Evolutionary conservation across 2,113 vertebrate species (phyloP), one percentile per base, ranked within the genome.

Genomic region (Chionis minor): DNA sequence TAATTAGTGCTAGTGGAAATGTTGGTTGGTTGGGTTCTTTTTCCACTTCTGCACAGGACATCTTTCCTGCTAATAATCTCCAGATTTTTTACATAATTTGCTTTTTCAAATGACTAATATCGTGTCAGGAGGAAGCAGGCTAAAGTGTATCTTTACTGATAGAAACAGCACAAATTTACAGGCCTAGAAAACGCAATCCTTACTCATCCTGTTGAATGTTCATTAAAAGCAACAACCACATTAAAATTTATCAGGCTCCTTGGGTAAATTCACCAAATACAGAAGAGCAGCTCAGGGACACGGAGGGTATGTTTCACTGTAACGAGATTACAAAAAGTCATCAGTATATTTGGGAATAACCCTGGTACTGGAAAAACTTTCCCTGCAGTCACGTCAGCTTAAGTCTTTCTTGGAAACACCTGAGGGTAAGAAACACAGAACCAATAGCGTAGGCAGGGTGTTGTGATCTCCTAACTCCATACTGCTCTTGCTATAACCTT

Each of bases 121-220:
- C 47, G 1, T 54, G 24, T 49, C 74, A 32, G 42, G 35, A 84
- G 40, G 61, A 96, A 85, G 51, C 52, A 96, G 16, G 35, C 75
- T 90, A 95, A 96, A 52, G 54, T 45, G 28, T 86, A 86, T 55
- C 52, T 71, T 90, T 95, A 85, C 81, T 66, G 70, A 96, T 26
- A 84, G 63, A 90, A 98, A 61, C 85, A 88, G 91, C 86, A 96
- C 70, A 93, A 58, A 89, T 92, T 81, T 91, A 62, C 90, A 69
- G 12, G 74, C 35, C 17, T 67, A 67, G 91, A 90, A 90, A 75
- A 52, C 7, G 15, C 9, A 70, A 15, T 32, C 35, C 30, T 78
- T 89, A 84, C 24, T 91, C 26, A 32, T 32, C 26, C 5, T 67
- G 26, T n/a, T 81, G n/a, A 62, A 74, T 9, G 6, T 59, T 93